Evolutionary conservation across 2,113 vertebrate genomes (phyloP).

Genomic region (Chaenogobius annularis): DNA sequence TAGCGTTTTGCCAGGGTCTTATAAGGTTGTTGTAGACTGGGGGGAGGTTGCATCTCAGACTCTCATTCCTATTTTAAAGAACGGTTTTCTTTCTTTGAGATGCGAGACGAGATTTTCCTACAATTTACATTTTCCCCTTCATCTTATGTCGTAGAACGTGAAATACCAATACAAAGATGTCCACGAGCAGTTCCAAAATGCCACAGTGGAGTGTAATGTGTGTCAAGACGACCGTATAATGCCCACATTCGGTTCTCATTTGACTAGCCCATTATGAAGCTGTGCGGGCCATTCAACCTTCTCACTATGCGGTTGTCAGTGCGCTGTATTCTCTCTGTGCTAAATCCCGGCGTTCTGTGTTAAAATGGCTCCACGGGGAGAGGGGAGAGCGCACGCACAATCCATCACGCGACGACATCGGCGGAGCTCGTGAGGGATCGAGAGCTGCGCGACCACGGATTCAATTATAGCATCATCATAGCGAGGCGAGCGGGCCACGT

Average conservation of each 20-base stretch:
- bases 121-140: too few species aligned
- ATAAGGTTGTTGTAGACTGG: too few species aligned
- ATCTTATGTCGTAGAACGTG: too few species aligned
- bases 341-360: neutral
- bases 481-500: neutral
- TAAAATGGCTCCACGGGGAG: neutral
- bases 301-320: neutral
- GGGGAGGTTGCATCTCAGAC: too few species aligned
- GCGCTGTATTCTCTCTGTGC: neutral
- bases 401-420: neutral
- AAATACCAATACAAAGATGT: too few species aligned
- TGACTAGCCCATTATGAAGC: neutral
- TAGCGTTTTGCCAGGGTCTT: too few species aligned
- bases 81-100: too few species aligned
- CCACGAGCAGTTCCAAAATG: neutral
- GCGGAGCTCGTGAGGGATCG: neutral
- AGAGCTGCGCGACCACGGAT: neutral
- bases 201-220: neutral
- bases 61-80: too few species aligned
- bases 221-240: neutral
- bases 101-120: neutral
- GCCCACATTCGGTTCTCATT: neutral
- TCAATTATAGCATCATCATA: constrained; percentile 1
- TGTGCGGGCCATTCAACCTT: neutral
- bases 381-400: neutral